These are phyloP conservation scores for Eulacestoma nigropectus DNA, from an alignment of 2,113 vertebrate genomes.

Conservation along the genomic window DNA sequence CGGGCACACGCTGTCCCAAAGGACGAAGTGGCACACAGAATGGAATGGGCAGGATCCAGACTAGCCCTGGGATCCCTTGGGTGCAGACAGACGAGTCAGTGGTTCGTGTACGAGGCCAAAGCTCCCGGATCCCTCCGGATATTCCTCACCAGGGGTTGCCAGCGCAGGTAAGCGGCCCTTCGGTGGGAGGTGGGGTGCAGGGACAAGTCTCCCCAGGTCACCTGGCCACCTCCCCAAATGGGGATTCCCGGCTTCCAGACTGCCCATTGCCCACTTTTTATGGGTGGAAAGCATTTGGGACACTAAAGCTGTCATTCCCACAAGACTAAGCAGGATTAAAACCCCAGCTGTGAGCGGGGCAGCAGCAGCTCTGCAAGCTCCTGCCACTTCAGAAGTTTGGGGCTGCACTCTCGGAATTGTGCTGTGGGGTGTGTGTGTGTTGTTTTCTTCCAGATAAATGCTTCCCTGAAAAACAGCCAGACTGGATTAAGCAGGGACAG, in stretches of 20 bases:
- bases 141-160: background rate
- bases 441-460: background rate
- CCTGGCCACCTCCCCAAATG: background rate
- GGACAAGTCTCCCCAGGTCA: background rate
- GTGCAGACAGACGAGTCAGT: background rate
- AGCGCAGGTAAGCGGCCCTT: background rate
- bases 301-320: background rate
- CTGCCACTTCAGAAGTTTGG: background rate
- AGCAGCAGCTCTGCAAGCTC: background rate
- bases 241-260: background rate
- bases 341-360: background rate
- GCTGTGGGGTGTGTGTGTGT: background rate
- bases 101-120: fast-evolving
- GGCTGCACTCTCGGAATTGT: background rate
- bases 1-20: background rate
- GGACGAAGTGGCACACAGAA: background rate
- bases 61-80: background rate
- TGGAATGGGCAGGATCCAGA: background rate
- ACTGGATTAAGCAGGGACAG: background rate
- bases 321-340: fast-evolving
- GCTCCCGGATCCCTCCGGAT: background rate
- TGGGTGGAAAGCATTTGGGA: background rate
- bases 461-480: background rate
- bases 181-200: background rate
- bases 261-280: background rate